These are phyloP conservation scores for Microctonus brassicae DNA, from an alignment of 2,888 invertebrate genomes.

Conservation along the genomic window DNA sequence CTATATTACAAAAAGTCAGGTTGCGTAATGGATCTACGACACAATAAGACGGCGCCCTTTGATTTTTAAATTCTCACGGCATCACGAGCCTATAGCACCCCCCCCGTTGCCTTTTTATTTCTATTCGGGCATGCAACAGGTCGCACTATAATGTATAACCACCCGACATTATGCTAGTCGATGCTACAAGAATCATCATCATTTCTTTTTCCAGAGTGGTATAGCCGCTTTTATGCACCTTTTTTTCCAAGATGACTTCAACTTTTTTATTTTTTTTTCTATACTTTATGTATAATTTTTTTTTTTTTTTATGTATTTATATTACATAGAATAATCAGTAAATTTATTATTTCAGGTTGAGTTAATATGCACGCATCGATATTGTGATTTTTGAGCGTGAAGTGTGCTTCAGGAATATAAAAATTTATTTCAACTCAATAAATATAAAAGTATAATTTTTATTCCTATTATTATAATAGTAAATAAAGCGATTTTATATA, in stretches of 20 bases:
- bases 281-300: not conserved
- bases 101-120: slow-evolving; percentile 43
- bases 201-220: slow-evolving; percentile 25
- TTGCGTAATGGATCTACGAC: slow-evolving; percentile 63
- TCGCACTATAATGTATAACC: slow-evolving; percentile 56
- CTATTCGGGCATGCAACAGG: slow-evolving; percentile 54
- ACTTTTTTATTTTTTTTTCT: slow-evolving; percentile 9
- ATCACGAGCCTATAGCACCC: slow-evolving; percentile 39
- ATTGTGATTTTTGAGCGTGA: no score
- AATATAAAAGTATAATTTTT: no score
- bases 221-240: not conserved
- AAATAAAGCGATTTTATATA: no score
- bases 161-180: slow-evolving; percentile 16
- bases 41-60: slow-evolving; percentile 64
- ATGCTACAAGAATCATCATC: slow-evolving; percentile 18
- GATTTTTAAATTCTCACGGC: slow-evolving; percentile 64
- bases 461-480: no score
- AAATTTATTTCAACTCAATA: no score
- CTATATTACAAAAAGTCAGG: slow-evolving; percentile 56
- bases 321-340: no score
- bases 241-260: slow-evolving; percentile 33
- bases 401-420: no score
- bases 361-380: not conserved
- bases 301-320: no score
- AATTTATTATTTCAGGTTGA: slow-evolving; percentile 38